These are phyloP conservation scores for Tokudaia tokunoshimensis DNA, from an alignment of 2,797 vertebrate species.

Conservation along the genomic window DNA sequence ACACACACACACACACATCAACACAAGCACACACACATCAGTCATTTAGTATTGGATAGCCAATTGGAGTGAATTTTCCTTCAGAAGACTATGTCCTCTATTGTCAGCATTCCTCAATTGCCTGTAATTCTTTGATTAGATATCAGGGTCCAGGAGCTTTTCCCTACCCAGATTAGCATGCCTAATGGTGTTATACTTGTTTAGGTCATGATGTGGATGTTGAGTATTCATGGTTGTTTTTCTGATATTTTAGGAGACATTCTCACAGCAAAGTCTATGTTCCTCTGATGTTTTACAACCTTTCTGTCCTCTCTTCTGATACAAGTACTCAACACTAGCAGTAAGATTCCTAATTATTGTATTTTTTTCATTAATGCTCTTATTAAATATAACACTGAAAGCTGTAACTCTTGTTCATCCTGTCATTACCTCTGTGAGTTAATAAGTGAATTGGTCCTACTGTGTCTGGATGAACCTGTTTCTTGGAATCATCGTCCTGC, in stretches of 20 bases:
- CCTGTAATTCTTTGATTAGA: background rate
- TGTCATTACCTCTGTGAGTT: background rate
- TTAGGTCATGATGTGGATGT: background rate
- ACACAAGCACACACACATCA: background rate
- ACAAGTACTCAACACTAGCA: background rate
- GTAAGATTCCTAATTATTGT: background rate
- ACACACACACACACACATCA: background rate
- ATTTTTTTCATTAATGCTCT: constrained; percentile 14
- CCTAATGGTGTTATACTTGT: background rate
- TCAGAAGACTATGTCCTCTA: too few species aligned
- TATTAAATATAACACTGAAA: background rate
- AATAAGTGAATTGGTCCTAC: background rate
- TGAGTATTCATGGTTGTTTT: background rate
- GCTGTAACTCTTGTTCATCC: background rate
- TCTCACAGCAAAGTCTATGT: background rate
- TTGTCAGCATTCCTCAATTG: background rate
- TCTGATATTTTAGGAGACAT: background rate
- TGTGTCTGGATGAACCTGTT: background rate
- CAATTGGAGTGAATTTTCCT: background rate
- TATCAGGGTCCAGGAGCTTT: too few species aligned
- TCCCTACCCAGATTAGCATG: too few species aligned
- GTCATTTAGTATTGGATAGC: background rate
- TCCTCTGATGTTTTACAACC: background rate
- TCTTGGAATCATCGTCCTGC: too few species aligned
- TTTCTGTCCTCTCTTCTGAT: background rate